A percentile compares a stretch with the other conserved stretches of the same genome.
Conservation (phyloP, 2,888 invertebrate species). For the Tethea ocularis region DNA sequence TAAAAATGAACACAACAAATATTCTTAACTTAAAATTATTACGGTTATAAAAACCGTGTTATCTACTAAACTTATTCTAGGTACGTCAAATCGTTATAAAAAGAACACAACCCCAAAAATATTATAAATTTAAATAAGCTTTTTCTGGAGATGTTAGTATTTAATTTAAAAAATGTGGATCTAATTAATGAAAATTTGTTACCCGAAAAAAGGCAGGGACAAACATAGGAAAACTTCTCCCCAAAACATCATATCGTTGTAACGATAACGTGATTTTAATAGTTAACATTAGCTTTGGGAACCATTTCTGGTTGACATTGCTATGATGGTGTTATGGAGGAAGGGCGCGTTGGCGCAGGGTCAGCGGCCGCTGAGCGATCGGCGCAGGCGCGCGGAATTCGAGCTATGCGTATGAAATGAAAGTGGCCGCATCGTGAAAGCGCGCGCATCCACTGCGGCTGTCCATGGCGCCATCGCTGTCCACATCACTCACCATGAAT, state of each 20-base stretch:
- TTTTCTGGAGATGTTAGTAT: too few species aligned
- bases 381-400: slow-evolving; percentile 80
- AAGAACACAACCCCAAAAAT: too few species aligned
- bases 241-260: not conserved
- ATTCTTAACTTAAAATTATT: too few species aligned
- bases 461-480: slow-evolving; percentile 51
- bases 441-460: slow-evolving; percentile 75
- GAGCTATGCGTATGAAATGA: slow-evolving; percentile 83
- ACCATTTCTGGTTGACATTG: slow-evolving; percentile 36
- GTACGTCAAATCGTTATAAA: too few species aligned
- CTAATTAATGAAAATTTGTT: too few species aligned
- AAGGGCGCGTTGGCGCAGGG: slow-evolving; percentile 82
- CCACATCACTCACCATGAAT: slow-evolving; percentile 76
- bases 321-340: slow-evolving; percentile 62
- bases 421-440: slow-evolving; percentile 83
- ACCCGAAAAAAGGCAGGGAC: too few species aligned
- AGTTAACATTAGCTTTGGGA: not conserved
- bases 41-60: too few species aligned
- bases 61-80: too few species aligned
- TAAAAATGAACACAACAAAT: too few species aligned
- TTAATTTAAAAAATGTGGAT: too few species aligned
- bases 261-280: not conserved
- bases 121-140: too few species aligned
- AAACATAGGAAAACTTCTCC: too few species aligned
- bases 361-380: slow-evolving; percentile 79